Percentiles rank a stretch among this genome's conserved stretches.
Evolutionary conservation across 23 tunicate species (phyloP).

Genomic region (Halocynthia roretzi): DNA sequence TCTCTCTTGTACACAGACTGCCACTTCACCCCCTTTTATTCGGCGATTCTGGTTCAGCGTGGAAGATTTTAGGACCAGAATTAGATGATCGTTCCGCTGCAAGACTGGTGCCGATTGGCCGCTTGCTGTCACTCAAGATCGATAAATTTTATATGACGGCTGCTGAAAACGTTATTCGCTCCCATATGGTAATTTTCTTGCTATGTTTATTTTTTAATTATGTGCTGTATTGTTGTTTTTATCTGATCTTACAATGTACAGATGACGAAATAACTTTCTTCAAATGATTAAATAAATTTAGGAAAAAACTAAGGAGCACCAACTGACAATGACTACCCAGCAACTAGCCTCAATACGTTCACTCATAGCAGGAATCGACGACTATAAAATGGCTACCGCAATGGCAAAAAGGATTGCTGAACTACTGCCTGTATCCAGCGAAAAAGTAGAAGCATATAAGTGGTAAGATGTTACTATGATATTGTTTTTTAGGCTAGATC

Average conservation of each 20-base stretch:
- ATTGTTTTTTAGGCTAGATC: background rate
- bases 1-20: conserved; percentile 22
- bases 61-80: conserved; percentile 54
- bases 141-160: conserved; percentile 53
- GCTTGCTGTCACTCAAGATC: conserved; percentile 27
- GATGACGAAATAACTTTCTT: background rate
- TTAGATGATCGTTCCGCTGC: conserved; percentile 29
- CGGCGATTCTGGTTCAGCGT: conserved; percentile 48
- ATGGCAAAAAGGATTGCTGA: conserved; percentile 67
- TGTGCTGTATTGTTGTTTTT: background rate
- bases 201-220: background rate
- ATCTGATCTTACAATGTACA: background rate
- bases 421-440: conserved; percentile 31
- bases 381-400: conserved; percentile 36
- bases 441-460: conserved; percentile 59
- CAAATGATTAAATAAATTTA: background rate
- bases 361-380: conserved; percentile 23
- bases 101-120: conserved; percentile 41
- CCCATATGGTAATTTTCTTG: conserved; percentile 8
- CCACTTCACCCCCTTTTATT: conserved; percentile 69
- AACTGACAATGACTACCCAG: conserved; percentile 2
- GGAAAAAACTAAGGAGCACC: background rate
- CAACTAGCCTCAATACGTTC: conserved; percentile 20
- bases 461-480: conserved; percentile 30
- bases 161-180: conserved; percentile 32